These are phyloP conservation scores for Mellivora capensis DNA, from an alignment of 2,113 vertebrate genomes.

Conservation along the genomic window DNA sequence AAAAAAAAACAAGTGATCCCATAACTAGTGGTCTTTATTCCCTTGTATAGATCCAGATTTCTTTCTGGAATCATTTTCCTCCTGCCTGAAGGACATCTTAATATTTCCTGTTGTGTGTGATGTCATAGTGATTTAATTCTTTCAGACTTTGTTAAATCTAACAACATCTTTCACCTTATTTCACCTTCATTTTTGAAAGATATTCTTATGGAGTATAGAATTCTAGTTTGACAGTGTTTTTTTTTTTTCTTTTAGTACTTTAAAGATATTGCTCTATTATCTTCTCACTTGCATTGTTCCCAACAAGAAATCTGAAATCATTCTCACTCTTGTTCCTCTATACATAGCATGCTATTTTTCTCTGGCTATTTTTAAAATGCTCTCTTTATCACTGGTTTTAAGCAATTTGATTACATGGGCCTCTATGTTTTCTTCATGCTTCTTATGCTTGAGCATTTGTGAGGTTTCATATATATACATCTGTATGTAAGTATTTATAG, in stretches of 20 bases:
- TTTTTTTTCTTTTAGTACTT: background rate
- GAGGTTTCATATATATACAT: background rate
- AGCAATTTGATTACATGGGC: background rate
- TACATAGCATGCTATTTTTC: background rate
- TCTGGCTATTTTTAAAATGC: background rate
- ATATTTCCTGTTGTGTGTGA: background rate
- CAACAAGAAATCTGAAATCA: background rate
- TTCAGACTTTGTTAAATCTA: background rate
- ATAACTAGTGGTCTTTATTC: background rate
- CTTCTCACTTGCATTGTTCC: background rate
- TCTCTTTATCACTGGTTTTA: background rate
- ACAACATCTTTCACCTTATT: background rate
- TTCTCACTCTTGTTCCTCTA: background rate
- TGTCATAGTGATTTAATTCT: background rate
- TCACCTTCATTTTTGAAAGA: background rate
- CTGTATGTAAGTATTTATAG: background rate
- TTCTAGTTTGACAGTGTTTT: background rate
- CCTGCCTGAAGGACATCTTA: background rate
- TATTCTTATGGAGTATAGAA: background rate
- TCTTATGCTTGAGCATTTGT: background rate
- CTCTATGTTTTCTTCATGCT: background rate
- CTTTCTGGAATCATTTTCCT: background rate
- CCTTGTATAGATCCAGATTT: background rate
- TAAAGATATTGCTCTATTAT: background rate
- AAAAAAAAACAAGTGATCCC: background rate